Evolutionary conservation across 2,888 invertebrate genomes (phyloP).

Genomic region (Tenthredo scrophulariae): DNA sequence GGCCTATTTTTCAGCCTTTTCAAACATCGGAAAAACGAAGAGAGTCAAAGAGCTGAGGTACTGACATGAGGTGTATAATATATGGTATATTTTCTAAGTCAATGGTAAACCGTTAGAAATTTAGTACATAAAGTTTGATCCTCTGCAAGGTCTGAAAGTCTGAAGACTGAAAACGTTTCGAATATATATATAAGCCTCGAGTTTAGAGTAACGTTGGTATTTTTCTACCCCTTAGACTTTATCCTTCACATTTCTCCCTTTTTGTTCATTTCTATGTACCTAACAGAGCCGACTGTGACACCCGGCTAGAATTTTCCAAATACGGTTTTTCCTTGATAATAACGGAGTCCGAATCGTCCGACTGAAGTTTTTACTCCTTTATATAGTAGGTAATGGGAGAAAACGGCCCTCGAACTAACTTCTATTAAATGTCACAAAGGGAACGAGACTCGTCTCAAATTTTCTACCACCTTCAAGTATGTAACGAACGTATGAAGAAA

Average conservation of each 20-base stretch:
- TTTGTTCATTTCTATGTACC: not conserved
- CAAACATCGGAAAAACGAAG: not conserved
- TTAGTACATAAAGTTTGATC: not conserved
- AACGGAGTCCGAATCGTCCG: not conserved
- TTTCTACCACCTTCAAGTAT: not conserved
- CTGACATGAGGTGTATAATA: not conserved
- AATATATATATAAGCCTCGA: not conserved
- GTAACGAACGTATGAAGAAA: not conserved
- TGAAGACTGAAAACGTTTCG: conserved; percentile 6
- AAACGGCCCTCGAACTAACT: not conserved
- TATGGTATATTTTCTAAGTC: not conserved
- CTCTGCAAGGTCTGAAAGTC: not conserved
- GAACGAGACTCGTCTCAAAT: not conserved
- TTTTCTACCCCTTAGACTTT: not conserved
- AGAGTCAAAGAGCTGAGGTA: not conserved
- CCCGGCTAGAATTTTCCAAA: not conserved
- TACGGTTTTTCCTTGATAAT: not conserved
- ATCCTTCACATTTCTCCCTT: not conserved
- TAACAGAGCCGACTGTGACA: not conserved
- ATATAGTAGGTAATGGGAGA: not conserved
- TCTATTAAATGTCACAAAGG: too few species aligned
- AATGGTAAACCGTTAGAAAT: not conserved
- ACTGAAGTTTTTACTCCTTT: conserved; percentile 4
- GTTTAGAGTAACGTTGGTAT: not conserved
- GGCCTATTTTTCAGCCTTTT: not conserved